Conservation (phyloP, 2,888 invertebrate species). For the Lycaena phlaeas region DNA sequence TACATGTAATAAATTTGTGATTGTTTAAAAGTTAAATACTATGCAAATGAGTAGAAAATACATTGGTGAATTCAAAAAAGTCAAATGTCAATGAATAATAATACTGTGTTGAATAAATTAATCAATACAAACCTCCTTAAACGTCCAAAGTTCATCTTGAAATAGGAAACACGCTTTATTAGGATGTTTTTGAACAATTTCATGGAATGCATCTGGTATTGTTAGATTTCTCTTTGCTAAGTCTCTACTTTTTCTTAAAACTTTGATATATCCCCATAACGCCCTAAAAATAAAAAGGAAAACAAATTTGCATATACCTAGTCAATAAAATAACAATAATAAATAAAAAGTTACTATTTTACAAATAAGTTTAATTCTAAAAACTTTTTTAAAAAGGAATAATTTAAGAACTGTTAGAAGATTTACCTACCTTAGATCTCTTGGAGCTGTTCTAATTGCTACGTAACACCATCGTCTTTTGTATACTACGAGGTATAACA, state of each 20-base stretch:
- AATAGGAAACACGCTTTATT: conserved; percentile 87
- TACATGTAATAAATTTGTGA: no score
- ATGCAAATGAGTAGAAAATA: not conserved
- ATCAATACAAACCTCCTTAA: conserved; percentile 76
- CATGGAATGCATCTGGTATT: conserved; percentile 85
- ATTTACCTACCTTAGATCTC: conserved; percentile 81
- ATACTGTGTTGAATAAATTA: not conserved
- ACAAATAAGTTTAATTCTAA: no score
- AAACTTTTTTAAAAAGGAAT: no score
- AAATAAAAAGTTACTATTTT: no score
- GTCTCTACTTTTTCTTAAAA: conserved; percentile 76
- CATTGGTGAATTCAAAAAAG: not conserved
- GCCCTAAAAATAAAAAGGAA: conserved; percentile 73
- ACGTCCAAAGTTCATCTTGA: conserved; percentile 90
- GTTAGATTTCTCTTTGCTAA: conserved; percentile 80
- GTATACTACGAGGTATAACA: conserved; percentile 77
- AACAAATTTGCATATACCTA: not conserved
- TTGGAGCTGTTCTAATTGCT: conserved; percentile 79
- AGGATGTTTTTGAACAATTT: conserved; percentile 82
- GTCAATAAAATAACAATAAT: not conserved
- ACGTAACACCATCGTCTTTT: conserved; percentile 86
- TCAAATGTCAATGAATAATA: conserved; percentile 1
- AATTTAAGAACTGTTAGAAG: no score
- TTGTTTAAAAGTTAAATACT: no score
- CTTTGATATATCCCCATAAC: conserved; percentile 75